Evolutionary conservation across 2,113 vertebrate species (phyloP).

Genomic region (Megaceryle torquata): DNA sequence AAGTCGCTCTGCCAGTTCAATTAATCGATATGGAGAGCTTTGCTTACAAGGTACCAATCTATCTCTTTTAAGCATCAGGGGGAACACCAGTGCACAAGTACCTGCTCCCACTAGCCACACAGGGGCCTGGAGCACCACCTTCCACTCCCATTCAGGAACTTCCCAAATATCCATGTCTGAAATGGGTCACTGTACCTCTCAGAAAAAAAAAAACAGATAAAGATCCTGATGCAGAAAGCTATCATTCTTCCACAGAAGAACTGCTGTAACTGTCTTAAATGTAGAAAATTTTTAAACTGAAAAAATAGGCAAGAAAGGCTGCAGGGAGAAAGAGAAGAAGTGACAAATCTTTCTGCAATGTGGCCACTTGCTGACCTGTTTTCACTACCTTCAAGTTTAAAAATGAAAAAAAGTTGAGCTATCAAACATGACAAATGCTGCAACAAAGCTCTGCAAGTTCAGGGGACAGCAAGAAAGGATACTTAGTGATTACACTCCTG

Average conservation of each 20-base stretch:
- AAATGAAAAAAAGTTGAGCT: neutral
- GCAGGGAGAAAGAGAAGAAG: neutral
- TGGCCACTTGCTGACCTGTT: neutral
- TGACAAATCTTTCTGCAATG: neutral
- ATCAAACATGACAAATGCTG: neutral
- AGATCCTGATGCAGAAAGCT: neutral
- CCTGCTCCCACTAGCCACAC: fast-evolving
- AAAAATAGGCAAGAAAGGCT: neutral
- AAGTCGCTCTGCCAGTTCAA: neutral
- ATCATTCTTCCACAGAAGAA: neutral
- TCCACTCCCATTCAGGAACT: neutral
- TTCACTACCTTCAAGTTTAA: neutral
- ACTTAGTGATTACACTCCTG: neutral
- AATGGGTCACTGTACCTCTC: neutral
- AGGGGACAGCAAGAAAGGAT: neutral
- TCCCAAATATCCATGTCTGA: neutral
- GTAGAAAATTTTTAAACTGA: neutral
- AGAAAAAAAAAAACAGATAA: neutral
- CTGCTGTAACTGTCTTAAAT: neutral
- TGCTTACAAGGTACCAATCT: neutral
- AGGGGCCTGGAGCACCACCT: neutral
- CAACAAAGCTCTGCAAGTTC: neutral
- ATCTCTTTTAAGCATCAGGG: neutral
- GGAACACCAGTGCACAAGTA: neutral
- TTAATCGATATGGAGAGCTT: neutral